Evolutionary conservation across 2,888 invertebrate species (phyloP), one percentile per base, ranked within the genome.

Genomic region (Salpingus planirostris): DNA sequence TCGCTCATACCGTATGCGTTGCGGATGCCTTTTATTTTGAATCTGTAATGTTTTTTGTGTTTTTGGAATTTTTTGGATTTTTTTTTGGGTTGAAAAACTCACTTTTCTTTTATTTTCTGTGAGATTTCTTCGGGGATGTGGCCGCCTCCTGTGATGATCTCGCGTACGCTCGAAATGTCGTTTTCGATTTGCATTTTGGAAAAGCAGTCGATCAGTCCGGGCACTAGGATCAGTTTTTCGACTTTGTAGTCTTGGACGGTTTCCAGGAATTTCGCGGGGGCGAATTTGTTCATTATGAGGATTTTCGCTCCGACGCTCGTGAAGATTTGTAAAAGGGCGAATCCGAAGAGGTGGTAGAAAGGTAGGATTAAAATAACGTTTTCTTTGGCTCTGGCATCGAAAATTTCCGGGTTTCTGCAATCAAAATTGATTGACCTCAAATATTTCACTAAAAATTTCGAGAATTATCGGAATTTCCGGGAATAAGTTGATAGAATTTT

Each of bases 1-100:
- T 87, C 87, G 3, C 84, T 86, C 47, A 86, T 65, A 1, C 86
- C 87, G 54, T 84, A 87, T 1, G 78, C 83, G 61, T 84, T 80
- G 14, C 71, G 71, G 37, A 83, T 72, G 26, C 61, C 61, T 26
- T 69, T 64, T 13, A 77, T 57, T 10, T 71, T 70, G 26, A 67
- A 53, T 40, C 58, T 46, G n/a, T n/a, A n/a, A n/a, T n/a, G n/a
- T n/a, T n/a, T n/a, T n/a, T n/a, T n/a, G n/a, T n/a, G n/a, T n/a
- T n/a, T n/a, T n/a, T n/a, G n/a, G n/a, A n/a, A n/a, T n/a, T n/a
- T n/a, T n/a, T n/a, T n/a, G n/a, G n/a, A n/a, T n/a, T n/a, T n/a
- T n/a, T n/a, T n/a, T n/a, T n/a, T n/a, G n/a, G n/a, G n/a, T n/a
- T n/a, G n/a, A n/a, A n/a, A n/a, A n/a, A n/a, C n/a, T n/a, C n/a